phyloP scores from a whole-genome alignment of 2,888 invertebrate species.

The Microctonus hyperodae region DNA sequence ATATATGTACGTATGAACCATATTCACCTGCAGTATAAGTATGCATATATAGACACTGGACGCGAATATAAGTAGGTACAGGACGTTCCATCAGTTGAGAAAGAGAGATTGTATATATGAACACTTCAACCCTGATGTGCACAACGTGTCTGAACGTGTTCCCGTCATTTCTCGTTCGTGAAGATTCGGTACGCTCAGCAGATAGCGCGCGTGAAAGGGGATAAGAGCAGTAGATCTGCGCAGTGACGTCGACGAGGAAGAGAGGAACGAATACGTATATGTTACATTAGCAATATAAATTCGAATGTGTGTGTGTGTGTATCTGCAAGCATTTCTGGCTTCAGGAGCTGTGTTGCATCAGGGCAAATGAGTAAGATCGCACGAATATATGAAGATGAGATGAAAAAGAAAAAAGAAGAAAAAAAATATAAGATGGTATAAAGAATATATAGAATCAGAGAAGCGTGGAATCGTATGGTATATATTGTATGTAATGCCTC shows the following conservation, averaged over 20 bases:
- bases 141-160: constrained; percentile 33
- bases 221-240: constrained; percentile 12
- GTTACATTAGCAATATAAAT: no score
- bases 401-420: constrained; percentile 20
- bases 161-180: constrained; percentile 31
- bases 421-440: no score
- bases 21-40: no score
- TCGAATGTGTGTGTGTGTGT: background rate
- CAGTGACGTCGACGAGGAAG: constrained; percentile 9
- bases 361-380: constrained; percentile 30
- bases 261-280: constrained; percentile 20
- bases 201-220: constrained; percentile 31
- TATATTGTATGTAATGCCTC: constrained; percentile 40
- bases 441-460: constrained; percentile 40
- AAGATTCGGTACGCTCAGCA: constrained; percentile 36
- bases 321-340: constrained; percentile 10
- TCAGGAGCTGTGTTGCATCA: constrained; percentile 17
- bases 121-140: constrained; percentile 27
- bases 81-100: constrained; percentile 14
- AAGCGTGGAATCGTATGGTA: constrained; percentile 48
- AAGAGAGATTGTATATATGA: constrained; percentile 6
- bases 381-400: constrained; percentile 25
- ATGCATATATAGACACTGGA: constrained; percentile 25
- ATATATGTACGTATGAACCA: background rate
- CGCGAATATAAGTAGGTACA: constrained; percentile 22